Percentiles rank a stretch among this genome's conserved stretches.
Evolutionary conservation across 2,113 vertebrate species (phyloP).

Genomic region (Telmatochromis bifrenatus): DNA sequence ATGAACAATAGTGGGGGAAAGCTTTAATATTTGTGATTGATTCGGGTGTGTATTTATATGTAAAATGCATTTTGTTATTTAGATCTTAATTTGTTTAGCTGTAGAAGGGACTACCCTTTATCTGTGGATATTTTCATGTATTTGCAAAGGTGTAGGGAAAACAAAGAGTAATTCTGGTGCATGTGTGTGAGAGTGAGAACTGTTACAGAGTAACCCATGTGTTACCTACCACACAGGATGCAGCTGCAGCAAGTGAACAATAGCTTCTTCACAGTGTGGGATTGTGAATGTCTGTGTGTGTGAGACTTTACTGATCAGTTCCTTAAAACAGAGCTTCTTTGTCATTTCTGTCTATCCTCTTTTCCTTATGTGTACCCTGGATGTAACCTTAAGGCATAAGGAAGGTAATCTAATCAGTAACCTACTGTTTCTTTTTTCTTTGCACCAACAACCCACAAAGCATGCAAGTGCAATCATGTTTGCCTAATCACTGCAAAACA

Average conservation of each 20-base stretch:
- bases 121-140: neutral
- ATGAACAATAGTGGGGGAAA: neutral
- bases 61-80: neutral
- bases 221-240: constrained; percentile 58
- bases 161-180: neutral
- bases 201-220: neutral
- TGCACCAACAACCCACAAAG: neutral
- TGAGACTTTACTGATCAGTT: neutral
- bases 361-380: neutral
- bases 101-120: neutral
- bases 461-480: constrained; percentile 2
- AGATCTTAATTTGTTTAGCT: neutral
- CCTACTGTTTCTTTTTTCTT: neutral
- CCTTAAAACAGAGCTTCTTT: constrained; percentile 23
- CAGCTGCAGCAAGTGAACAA: constrained; percentile 56
- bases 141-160: neutral
- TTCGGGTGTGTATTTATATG: neutral
- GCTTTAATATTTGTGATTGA: neutral
- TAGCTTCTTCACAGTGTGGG: neutral
- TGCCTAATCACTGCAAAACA: constrained; percentile 19
- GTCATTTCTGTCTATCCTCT: constrained; percentile 8
- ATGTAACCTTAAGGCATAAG: neutral
- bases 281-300: neutral
- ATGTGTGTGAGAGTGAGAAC: neutral
- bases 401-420: constrained; percentile 49